Percentiles rank a stretch among this genome's conserved stretches.
Evolutionary conservation across 2,888 invertebrate genomes (phyloP).

Genomic region (Vesta saturnalis): DNA sequence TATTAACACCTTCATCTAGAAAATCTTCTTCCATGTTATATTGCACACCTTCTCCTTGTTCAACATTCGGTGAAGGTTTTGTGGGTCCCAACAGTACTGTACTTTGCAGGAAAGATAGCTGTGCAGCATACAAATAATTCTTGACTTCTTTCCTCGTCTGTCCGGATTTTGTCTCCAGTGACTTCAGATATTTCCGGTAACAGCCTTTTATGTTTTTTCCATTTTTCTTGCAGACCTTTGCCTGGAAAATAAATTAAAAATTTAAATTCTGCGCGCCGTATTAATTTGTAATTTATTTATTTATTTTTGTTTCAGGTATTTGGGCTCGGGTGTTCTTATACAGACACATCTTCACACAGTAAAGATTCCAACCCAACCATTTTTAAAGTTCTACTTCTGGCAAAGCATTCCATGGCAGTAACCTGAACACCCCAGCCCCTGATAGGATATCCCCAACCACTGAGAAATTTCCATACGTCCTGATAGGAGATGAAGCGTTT

Average conservation of each 20-base stretch:
- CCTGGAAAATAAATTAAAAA: background rate
- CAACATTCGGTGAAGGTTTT: background rate
- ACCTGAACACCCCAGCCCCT: no score
- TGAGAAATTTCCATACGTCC: no score
- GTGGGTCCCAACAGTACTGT: background rate
- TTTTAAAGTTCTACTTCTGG: no score
- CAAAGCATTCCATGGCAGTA: no score
- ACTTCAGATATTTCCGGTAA: background rate
- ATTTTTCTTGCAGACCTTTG: background rate
- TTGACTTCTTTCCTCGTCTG: background rate
- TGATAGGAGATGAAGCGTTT: no score
- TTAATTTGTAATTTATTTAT: no score
- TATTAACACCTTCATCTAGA: background rate
- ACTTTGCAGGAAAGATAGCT: background rate
- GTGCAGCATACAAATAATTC: background rate
- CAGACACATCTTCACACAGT: no score
- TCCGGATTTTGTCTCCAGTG: background rate
- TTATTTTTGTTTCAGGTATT: no score
- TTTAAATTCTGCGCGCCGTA: no score
- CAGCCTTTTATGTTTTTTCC: background rate
- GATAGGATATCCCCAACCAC: no score
- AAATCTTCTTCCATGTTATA: background rate
- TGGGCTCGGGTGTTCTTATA: no score
- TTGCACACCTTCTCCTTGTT: background rate
- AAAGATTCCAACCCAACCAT: no score